Conservation (phyloP, 1,140 invertebrate species). For the Linepithema humile region DNA sequence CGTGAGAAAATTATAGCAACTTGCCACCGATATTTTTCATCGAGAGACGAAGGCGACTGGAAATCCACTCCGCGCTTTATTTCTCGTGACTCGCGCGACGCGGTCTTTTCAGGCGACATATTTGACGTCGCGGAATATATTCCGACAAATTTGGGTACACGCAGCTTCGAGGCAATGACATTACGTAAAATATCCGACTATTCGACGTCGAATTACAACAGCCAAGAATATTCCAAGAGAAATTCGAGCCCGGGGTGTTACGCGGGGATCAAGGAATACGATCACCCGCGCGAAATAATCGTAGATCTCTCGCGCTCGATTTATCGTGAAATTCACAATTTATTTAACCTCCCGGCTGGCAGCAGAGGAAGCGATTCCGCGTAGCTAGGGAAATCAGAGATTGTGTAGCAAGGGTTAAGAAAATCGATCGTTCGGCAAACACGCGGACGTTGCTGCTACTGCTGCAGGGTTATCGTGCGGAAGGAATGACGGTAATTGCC, state of each 20-base stretch:
- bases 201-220: constrained; percentile 38
- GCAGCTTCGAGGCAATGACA: constrained; percentile 18
- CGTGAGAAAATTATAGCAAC: neutral
- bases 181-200: constrained; percentile 17
- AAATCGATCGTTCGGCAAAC: constrained; percentile 59
- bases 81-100: too few relatives aligned
- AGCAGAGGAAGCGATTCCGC: neutral
- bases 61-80: constrained; percentile 1
- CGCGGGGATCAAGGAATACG: constrained; percentile 37
- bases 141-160: constrained; percentile 24
- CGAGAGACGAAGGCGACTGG: neutral
- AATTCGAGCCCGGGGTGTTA: constrained; percentile 35
- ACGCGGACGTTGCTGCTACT: constrained; percentile 38
- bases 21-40: neutral
- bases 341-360: constrained; percentile 38
- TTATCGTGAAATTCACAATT: constrained; percentile 59
- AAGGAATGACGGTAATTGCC: constrained; percentile 60
- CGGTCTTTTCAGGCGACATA: neutral
- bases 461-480: constrained; percentile 56
- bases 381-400: constrained; percentile 30
- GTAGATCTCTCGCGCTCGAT: constrained; percentile 56
- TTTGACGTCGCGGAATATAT: constrained; percentile 22
- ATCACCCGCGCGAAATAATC: constrained; percentile 57
- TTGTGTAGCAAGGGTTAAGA: constrained; percentile 55
- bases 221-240: constrained; percentile 40